Evolutionary conservation across 2,797 vertebrate species (phyloP), one percentile per base, ranked within the genome.

Genomic region (Odontamblyopus lacepedii): DNA sequence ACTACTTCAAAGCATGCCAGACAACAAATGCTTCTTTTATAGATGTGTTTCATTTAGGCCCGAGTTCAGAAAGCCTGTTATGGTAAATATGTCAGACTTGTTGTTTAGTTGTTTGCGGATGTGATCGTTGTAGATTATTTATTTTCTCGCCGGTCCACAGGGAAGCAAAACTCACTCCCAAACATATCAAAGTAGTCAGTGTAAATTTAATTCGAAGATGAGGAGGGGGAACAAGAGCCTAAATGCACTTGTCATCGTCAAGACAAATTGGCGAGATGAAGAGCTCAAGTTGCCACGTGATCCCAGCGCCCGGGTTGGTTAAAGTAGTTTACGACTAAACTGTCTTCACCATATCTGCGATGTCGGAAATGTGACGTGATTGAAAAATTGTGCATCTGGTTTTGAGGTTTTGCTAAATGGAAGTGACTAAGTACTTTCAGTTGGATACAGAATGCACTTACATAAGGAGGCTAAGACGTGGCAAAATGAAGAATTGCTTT

Each of bases 21-120:
- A 91, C 88, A 93, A 93, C 93, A 94, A 93, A 94, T 92, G 91
- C 90, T 93, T 89, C 91, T 87, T 92, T 93, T 93, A 93, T 92
- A 89, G 92, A 93, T 90, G 90, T 84, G 87, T 93, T 92, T 92
- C 87, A 89, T 91, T 92, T 92, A 85, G 90, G 87, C 85, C 86
- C 87, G 89, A 92, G 89, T 93, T 93, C 86, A 89, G 86, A 88
- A 85, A 85, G 80, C 85, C 84, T 89, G 85, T 91, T 90, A 92
- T 91, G 89, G 91, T 92, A 91, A 92, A 92, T 92, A 92, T 93
- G 92, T 94, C 92, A 92, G 89, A 91, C 89, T 92, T 92, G 85
- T 85, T 89, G 86, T 87, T 38, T 85, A 67, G 87, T 81, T 93
- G 91, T 92, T 91, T 91, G 88, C 38, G 53, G 80, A 89, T 88